Evolutionary conservation across 2,888 invertebrate species (phyloP).

Genomic region (Petrolisthes manimaculis): DNA sequence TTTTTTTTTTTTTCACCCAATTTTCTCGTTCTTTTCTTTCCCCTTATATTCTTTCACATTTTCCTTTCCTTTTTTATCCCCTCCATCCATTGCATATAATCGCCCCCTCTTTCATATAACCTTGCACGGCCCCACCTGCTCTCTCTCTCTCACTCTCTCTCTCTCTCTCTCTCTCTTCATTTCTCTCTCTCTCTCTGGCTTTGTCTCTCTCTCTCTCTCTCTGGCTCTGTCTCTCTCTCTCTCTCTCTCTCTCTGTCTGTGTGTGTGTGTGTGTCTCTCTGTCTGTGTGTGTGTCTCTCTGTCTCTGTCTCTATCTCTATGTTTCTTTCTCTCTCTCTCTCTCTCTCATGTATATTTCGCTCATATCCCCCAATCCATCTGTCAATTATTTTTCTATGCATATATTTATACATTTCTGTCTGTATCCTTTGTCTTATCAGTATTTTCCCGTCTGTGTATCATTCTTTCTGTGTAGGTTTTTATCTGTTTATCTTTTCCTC

Average conservation of each 20-base stretch:
- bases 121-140: not conserved
- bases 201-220: too few species aligned
- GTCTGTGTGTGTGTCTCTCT: slow-evolving; percentile 5
- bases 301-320: too few species aligned
- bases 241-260: slow-evolving; percentile 31
- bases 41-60: not conserved
- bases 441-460: too few species aligned
- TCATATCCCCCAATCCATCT: too few species aligned
- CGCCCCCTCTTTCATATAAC: not conserved
- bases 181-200: too few species aligned
- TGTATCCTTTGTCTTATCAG: too few species aligned
- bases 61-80: not conserved
- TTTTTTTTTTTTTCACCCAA: not conserved
- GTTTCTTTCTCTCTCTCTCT: slow-evolving; percentile 27
- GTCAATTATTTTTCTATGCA: too few species aligned
- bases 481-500: too few species aligned
- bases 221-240: slow-evolving; percentile 19
- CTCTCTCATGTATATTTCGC: too few species aligned
- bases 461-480: too few species aligned
- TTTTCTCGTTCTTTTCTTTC: not conserved
- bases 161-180: slow-evolving; percentile 1
- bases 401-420: too few species aligned
- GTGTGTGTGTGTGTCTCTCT: slow-evolving; percentile 6
- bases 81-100: not conserved
- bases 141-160: not conserved